Base-by-base conservation (phyloP, 53 echinoderm and acorn worm genomes). In the Henricia sp. region DNA sequence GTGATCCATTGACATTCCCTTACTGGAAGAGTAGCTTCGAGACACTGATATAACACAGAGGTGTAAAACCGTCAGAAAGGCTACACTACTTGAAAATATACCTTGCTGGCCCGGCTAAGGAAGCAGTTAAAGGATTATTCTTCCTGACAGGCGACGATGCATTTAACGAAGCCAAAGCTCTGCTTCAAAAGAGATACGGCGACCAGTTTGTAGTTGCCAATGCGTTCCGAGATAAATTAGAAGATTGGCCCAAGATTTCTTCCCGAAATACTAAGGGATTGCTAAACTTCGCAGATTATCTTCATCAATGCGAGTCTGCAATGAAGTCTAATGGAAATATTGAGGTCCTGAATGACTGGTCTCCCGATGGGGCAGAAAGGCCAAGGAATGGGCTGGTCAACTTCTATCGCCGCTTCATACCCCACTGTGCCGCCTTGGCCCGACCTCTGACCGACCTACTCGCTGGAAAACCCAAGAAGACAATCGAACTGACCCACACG, bases 51-150 rank as follows among this genome's bases (percentile, higher is more conserved):
- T 85, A 89, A 38, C 52, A 80, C 21, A 55, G 70, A 16, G 40
- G 75, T 0, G 76, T 89, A 24, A 84, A 76, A 23, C 11, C 51
- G 5, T 37, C 23, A 19, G 87, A 89, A 54, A 74, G 71, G 30
- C 57, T 89, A 1, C 57, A 92, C 86, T 86, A 85, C 57, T 56
- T 92, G 4, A 73, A 88, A 40, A 89, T 29, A 54, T 89, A 89
- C 67, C 40, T 89, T 29, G 71, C 85, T 34, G 92, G 92, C 12
- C n/a, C 67, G 27, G 92, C 68, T 8, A 92, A 70, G 20, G 85
- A 88, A 32, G 27, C 88, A 11, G 57, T 92, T 17, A 63, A 82
- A 17, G 86, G 92, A 24, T 89, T 72, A 29, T 82, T 92, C 52
- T 52, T 92, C 13, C 58, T 88, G 17, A 30, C 59, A 6, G 16